Conservation (phyloP, 2,113 vertebrate genomes). For the Ciconia boyciana region DNA sequence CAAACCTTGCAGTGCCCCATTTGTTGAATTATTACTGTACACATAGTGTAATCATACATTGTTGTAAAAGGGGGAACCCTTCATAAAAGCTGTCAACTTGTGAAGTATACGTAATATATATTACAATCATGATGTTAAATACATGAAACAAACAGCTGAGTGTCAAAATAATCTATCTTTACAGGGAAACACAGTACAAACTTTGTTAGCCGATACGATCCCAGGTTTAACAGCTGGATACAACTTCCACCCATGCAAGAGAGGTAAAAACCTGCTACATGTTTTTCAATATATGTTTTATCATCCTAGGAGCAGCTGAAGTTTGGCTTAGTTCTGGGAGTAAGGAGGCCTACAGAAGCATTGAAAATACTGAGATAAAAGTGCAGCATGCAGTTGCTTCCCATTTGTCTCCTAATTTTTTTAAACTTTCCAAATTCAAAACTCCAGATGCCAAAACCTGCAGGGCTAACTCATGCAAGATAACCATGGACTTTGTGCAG, state of each 20-base stretch:
- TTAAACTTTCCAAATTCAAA: neutral
- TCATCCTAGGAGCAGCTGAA: neutral
- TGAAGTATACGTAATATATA: slow-evolving; percentile 40
- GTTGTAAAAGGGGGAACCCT: slow-evolving; percentile 45
- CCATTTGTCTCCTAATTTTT: neutral
- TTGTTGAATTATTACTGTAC: slow-evolving; percentile 59
- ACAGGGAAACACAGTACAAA: slow-evolving; percentile 99
- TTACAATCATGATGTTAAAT: slow-evolving; percentile 58
- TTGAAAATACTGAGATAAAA: neutral
- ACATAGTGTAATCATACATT: slow-evolving; percentile 41
- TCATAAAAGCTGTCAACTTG: slow-evolving; percentile 45
- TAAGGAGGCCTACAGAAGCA: neutral
- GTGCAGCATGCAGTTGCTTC: neutral
- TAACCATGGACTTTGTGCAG: neutral
- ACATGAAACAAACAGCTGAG: slow-evolving; percentile 65
- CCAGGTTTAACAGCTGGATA: slow-evolving; percentile 99
- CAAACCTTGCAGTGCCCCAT: slow-evolving; percentile 46
- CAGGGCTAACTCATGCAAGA: slow-evolving; percentile 4
- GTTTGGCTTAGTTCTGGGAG: neutral
- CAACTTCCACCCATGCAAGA: slow-evolving; percentile 99
- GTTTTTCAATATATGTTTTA: slow-evolving; percentile 16
- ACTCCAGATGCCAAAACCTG: slow-evolving; percentile 11
- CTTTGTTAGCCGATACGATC: slow-evolving; percentile 98
- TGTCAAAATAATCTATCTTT: slow-evolving; percentile 73
- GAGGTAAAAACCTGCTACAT: slow-evolving; percentile 79